These are phyloP conservation scores for Aythya baeri DNA, from an alignment of 2,113 vertebrate species.

Conservation along the genomic window DNA sequence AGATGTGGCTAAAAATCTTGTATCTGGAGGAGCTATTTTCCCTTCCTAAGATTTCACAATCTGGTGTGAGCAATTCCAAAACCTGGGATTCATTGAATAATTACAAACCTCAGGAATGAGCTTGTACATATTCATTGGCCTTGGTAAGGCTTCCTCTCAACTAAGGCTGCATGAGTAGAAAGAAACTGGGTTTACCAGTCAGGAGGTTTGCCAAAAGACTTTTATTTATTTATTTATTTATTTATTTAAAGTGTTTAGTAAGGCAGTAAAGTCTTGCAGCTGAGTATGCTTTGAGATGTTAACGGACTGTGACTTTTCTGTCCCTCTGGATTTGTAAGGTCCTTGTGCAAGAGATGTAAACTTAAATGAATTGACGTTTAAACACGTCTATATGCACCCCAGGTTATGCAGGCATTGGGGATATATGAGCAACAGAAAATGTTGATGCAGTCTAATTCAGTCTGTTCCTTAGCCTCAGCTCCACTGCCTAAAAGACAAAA, in stretches of 20 bases:
- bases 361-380: background rate
- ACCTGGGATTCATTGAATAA: background rate
- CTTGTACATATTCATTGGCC: background rate
- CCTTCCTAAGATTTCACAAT: background rate
- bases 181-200: background rate
- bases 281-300: background rate
- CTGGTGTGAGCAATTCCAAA: background rate
- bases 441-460: background rate
- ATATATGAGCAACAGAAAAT: background rate
- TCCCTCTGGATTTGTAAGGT: background rate
- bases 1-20: background rate
- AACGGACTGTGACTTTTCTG: background rate
- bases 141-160: background rate
- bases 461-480: background rate
- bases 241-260: background rate
- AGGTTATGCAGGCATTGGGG: no score
- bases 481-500: background rate
- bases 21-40: background rate
- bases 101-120: background rate
- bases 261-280: background rate
- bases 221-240: no score
- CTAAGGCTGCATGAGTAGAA: rapidly evolving
- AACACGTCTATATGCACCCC: background rate
- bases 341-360: background rate
- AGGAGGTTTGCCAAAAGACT: background rate